A percentile compares a stretch with the other conserved stretches of the same genome.
Evolutionary conservation across 2,797 vertebrate genomes (phyloP).

Genomic region (Spizella passerina): DNA sequence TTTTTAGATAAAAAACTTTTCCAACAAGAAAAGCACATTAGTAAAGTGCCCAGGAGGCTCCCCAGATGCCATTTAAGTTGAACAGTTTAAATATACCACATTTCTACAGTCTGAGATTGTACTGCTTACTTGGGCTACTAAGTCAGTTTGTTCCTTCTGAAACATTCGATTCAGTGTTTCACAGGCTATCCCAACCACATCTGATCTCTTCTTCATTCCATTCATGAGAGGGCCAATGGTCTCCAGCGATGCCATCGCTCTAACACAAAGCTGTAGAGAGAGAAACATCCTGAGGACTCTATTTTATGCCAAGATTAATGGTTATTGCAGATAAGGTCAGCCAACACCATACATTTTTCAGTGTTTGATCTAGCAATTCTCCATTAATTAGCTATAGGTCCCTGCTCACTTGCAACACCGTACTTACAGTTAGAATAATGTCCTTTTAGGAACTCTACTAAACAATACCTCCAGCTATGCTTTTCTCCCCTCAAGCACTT

Average conservation of each 20-base stretch:
- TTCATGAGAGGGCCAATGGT: slow-evolving; percentile 93
- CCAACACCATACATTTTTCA: neutral
- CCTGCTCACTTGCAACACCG: neutral
- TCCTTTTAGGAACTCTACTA: neutral
- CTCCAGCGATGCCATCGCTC: slow-evolving; percentile 92
- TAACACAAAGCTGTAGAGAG: slow-evolving; percentile 88
- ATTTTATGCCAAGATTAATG: neutral
- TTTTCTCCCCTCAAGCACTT: neutral
- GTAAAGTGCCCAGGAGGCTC: neutral
- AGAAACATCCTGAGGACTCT: neutral
- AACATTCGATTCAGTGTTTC: slow-evolving; percentile 99
- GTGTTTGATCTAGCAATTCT: neutral
- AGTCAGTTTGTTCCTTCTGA: slow-evolving; percentile 95
- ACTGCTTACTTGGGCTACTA: slow-evolving; percentile 90
- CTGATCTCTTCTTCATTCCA: slow-evolving; percentile 90
- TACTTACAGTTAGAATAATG: neutral
- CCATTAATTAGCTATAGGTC: neutral
- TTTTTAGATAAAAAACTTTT: neutral
- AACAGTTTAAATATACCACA: neutral
- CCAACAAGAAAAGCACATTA: neutral
- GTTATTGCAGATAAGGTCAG: neutral
- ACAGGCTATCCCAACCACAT: slow-evolving; percentile 92
- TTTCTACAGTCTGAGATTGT: neutral
- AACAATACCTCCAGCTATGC: neutral
- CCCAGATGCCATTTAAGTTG: neutral